A percentile compares a stretch with the other conserved stretches of the same genome.
Conservation (phyloP, 2,797 vertebrate genomes). For the Mastacembelus armatus region DNA sequence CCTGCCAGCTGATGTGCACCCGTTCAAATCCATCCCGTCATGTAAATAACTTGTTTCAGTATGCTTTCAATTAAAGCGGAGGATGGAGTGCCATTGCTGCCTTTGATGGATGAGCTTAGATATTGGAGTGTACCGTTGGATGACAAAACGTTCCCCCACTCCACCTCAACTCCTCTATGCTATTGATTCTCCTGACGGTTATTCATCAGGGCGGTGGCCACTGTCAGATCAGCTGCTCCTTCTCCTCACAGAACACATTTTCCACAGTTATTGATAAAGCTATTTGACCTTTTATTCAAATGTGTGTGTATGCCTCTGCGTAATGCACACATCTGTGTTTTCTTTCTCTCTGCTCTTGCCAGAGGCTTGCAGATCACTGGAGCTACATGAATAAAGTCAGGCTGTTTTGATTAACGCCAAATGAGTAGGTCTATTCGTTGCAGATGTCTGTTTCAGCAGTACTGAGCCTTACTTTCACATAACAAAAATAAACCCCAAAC, state of each 20-base stretch:
- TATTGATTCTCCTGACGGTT: conserved; percentile 85
- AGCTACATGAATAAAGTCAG: conserved; percentile 82
- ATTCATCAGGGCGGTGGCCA: conserved; percentile 86
- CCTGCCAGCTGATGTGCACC: conserved; percentile 74
- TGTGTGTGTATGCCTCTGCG: conserved; percentile 61
- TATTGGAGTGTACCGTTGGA: conserved; percentile 86
- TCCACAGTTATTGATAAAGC: conserved; percentile 84
- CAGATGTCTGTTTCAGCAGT: conserved; percentile 82
- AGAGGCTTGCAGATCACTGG: conserved; percentile 78
- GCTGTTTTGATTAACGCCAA: conserved; percentile 85
- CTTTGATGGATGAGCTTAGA: conserved; percentile 86
- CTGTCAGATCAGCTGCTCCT: conserved; percentile 82
- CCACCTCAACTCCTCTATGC: conserved; percentile 85
- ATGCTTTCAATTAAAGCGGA: conserved; percentile 87
- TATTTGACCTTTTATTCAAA: conserved; percentile 85
- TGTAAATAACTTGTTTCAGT: conserved; percentile 88
- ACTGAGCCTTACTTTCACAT: conserved; percentile 71
- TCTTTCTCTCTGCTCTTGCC: conserved; percentile 76
- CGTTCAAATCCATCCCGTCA: conserved; percentile 83
- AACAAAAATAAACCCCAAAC: conserved; percentile 81
- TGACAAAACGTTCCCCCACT: conserved; percentile 85
- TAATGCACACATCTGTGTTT: conserved; percentile 78
- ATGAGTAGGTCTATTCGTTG: conserved; percentile 84
- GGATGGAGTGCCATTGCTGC: conserved; percentile 79
- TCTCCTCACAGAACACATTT: conserved; percentile 83